Percentiles rank a stretch among this genome's conserved stretches.
phyloP scores from a whole-genome alignment of 2,113 vertebrate genomes.

The Montifringilla adamsi region DNA sequence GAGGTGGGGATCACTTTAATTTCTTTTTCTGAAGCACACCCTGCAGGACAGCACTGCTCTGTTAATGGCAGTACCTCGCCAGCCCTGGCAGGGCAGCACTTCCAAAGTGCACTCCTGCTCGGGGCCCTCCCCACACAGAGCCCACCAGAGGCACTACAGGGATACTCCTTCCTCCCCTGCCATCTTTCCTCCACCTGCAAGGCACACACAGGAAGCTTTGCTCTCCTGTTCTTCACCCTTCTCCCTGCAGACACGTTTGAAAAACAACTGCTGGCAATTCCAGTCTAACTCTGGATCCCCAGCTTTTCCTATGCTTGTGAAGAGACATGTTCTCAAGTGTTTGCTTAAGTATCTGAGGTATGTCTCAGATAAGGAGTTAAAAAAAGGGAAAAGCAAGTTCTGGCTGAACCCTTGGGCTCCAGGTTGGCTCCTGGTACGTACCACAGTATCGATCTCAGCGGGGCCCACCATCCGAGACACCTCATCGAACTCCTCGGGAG shows the following conservation, averaged over 20 bases:
- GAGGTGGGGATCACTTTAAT: not conserved
- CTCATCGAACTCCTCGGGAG: slow-evolving; percentile 85
- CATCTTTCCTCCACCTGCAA: not conserved
- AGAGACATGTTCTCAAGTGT: accelerated
- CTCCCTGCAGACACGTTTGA: not conserved
- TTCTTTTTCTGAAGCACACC: not conserved
- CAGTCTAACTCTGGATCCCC: not conserved
- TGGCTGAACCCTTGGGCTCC: accelerated
- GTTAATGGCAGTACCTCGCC: not conserved
- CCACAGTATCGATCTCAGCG: slow-evolving; percentile 82
- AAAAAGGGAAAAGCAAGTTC: not conserved
- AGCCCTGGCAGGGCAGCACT: not conserved
- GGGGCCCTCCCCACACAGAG: not conserved
- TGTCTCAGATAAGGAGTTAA: accelerated
- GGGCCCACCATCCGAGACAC: slow-evolving; percentile 77
- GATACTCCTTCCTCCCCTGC: not conserved
- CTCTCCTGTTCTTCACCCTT: not conserved
- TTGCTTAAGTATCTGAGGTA: not conserved
- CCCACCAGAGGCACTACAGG: not conserved
- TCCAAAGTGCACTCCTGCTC: not conserved
- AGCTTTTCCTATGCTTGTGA: not conserved
- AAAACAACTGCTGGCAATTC: not conserved
- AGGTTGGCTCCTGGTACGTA: slow-evolving; percentile 17
- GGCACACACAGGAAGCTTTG: not conserved
- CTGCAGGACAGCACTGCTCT: accelerated